phyloP scores from a whole-genome alignment of 1,140 invertebrate genomes.

The Aporrectodea caliginosa region DNA sequence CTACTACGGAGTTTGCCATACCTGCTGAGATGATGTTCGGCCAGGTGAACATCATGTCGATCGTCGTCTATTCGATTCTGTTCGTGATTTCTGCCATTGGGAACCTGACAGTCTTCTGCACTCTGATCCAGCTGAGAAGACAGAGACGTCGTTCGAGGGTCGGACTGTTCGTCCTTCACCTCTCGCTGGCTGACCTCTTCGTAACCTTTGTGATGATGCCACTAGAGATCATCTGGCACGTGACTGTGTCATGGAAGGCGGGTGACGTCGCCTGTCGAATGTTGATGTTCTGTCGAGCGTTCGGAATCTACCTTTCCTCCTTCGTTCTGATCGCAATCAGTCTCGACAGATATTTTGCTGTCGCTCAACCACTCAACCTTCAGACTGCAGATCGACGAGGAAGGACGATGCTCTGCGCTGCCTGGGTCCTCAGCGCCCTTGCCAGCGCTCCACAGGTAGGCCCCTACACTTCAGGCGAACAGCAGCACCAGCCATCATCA shows the following conservation, averaged over 20 bases:
- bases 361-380: conserved; percentile 69
- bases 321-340: conserved; percentile 76
- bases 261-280: conserved; percentile 72
- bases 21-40: conserved; percentile 70
- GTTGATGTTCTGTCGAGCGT: conserved; percentile 69
- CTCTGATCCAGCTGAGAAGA: conserved; percentile 61
- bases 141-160: conserved; percentile 70
- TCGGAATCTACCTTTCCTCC: conserved; percentile 74
- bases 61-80: conserved; percentile 70
- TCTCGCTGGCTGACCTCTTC: conserved; percentile 72
- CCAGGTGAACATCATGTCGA: conserved; percentile 71
- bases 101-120: conserved; percentile 73
- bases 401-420: conserved; percentile 69
- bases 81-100: conserved; percentile 81
- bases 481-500: too few relatives aligned
- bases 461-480: too few relatives aligned
- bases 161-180: conserved; percentile 71
- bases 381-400: conserved; percentile 66
- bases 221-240: conserved; percentile 71
- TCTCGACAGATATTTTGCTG: conserved; percentile 73
- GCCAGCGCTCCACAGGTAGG: conserved; percentile 73
- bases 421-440: conserved; percentile 67
- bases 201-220: conserved; percentile 77
- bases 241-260: conserved; percentile 73
- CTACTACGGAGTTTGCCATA: too few relatives aligned